A percentile compares a stretch with the other conserved stretches of the same genome.
Conservation (phyloP, 2,888 invertebrate species). For the Sisyra nigra region DNA sequence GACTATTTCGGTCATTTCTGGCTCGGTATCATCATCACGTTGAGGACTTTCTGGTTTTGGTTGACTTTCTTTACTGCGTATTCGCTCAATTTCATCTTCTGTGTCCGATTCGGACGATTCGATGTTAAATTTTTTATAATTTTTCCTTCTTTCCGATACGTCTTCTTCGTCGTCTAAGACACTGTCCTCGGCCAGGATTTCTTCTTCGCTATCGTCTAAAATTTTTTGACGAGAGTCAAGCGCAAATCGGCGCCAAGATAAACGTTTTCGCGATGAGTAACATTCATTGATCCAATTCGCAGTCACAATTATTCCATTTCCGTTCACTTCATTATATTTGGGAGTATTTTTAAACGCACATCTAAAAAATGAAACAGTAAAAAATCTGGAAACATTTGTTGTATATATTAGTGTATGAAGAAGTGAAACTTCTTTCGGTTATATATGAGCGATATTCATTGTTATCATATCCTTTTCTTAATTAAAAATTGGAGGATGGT, state of each 20-base stretch:
- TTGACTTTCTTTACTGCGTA: constrained; percentile 12
- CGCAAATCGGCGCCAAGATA: constrained; percentile 50
- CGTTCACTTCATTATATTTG: constrained; percentile 58
- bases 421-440: no score
- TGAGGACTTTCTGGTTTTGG: constrained; percentile 10
- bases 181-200: constrained; percentile 27
- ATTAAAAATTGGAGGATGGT: no score
- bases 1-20: constrained; percentile 10
- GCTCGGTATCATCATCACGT: constrained; percentile 16
- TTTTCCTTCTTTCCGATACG: constrained; percentile 5
- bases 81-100: constrained; percentile 43
- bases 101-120: constrained; percentile 32
- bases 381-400: no score
- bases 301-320: constrained; percentile 45
- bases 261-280: constrained; percentile 35
- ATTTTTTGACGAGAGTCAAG: constrained; percentile 30
- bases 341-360: constrained; percentile 85
- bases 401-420: no score
- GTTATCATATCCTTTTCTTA: no score
- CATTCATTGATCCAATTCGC: constrained; percentile 63
- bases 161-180: constrained; percentile 11
- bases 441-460: no score
- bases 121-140: constrained; percentile 9
- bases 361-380: constrained; percentile 31
- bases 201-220: constrained; percentile 34